Base-by-base conservation (phyloP, 1,140 invertebrate genomes). In the Oedothorax gibbosus region DNA sequence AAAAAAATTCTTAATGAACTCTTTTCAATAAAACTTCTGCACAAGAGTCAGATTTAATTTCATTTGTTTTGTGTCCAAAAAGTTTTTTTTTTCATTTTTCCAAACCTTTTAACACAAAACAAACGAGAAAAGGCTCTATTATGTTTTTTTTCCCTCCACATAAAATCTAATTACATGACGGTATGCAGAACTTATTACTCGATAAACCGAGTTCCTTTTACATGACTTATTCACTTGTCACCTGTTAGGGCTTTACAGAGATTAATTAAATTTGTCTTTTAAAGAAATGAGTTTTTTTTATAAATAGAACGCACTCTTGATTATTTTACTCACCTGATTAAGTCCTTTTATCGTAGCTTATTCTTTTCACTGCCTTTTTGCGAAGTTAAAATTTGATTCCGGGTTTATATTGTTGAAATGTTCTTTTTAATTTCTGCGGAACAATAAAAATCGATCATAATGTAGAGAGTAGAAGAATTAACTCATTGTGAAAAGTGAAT, bases 181-280 rank as follows among this genome's bases (percentile, higher is more conserved):
- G 35, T 53, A 51, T 77, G 75, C 75, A 53, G 60, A 77, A 77
- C 75, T 77, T 77, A 77, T 65, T 77, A 64, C 60, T 62, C 60
- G 65, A 77, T 77, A 77, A 77, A 77, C 60, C 75, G 50, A 77
- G 75, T 65, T 64, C 75, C 75, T 77, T 65, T 65, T 77, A 77
- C 75, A 77, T 65, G 75, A 65, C 75, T 65, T 65, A 65, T 21
- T 65, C 53, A 35, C 35, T 15, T 77, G 75, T 77, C 75, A 77
- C 75, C 75, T 77, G 75, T 77, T 77, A 64, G 75, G 35, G 51
- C 53, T 65, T 77, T 77, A 51, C 75, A 50, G 65, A 57, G 35
- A 77, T 77, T 77, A 77, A 77, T 65, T 77, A 56, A 77, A 77
- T 77, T 77, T 77, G 60, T 50, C 14, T 20, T 50, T 77, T 77